Conservation (phyloP, 2,888 invertebrate genomes). For the Luperina nickerlii region DNA sequence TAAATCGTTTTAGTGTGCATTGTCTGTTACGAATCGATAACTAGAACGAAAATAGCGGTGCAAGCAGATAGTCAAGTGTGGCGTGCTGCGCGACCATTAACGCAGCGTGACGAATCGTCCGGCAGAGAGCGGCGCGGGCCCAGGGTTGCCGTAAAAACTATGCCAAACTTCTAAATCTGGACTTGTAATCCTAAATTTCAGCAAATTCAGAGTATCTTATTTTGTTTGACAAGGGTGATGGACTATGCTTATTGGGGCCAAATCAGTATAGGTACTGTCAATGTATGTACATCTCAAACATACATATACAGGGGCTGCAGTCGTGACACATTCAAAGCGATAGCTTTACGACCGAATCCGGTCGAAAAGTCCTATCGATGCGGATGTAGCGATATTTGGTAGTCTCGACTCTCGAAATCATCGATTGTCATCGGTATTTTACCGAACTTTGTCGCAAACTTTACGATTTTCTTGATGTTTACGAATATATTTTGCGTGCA, state of each 20-base stretch:
- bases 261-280: background rate
- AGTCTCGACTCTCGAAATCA: background rate
- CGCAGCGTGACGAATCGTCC: constrained; percentile 90
- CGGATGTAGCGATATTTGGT: background rate
- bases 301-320: background rate
- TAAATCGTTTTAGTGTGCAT: constrained; percentile 61
- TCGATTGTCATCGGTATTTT: background rate
- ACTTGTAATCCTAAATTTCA: background rate
- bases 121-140: constrained; percentile 69
- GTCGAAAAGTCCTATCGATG: background rate
- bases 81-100: constrained; percentile 88
- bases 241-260: background rate
- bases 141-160: constrained; percentile 62
- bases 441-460: background rate
- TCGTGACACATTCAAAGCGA: background rate
- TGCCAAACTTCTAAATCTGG: constrained; percentile 28
- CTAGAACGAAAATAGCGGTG: constrained; percentile 77
- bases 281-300: constrained; percentile 2
- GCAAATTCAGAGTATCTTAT: background rate
- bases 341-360: background rate
- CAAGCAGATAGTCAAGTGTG: constrained; percentile 86
- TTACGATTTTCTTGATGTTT: background rate
- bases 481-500: background rate
- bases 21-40: constrained; percentile 77
- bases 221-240: background rate